Evolutionary conservation across 1,140 invertebrate species (phyloP).

Genomic region (Trichogramma pretiosum): DNA sequence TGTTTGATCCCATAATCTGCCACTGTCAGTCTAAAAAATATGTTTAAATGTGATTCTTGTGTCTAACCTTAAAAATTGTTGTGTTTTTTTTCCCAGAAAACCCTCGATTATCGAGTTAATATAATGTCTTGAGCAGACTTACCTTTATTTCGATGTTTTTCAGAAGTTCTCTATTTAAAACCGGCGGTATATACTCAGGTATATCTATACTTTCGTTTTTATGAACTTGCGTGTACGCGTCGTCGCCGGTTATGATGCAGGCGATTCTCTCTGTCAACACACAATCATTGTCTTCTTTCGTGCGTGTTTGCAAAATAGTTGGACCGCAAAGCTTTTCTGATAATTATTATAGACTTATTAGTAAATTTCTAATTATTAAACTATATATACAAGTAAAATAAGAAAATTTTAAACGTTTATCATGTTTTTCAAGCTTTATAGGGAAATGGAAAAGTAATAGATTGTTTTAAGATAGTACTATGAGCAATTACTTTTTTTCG

Average conservation of each 20-base stretch:
- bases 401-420: background rate
- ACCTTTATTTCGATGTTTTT: slow-evolving; percentile 22
- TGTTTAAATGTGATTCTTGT: background rate
- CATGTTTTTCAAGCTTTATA: background rate
- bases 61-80: background rate
- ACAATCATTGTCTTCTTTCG: slow-evolving; percentile 38
- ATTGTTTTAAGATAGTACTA: background rate
- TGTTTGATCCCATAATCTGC: slow-evolving; percentile 29
- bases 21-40: slow-evolving; percentile 18
- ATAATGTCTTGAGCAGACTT: slow-evolving; percentile 1
- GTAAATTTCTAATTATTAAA: slow-evolving; percentile 10
- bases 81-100: background rate
- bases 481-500: slow-evolving; percentile 28
- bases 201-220: slow-evolving; percentile 3
- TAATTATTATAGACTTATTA: slow-evolving; percentile 4
- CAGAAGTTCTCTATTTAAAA: slow-evolving; percentile 25
- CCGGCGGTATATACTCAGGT: slow-evolving; percentile 10
- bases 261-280: slow-evolving; percentile 45
- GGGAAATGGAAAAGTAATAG: background rate
- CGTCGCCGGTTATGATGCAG: slow-evolving; percentile 36
- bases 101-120: background rate
- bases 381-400: slow-evolving; percentile 6
- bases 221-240: slow-evolving; percentile 28
- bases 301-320: slow-evolving; percentile 37
- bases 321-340: slow-evolving; percentile 25